phyloP scores from a whole-genome alignment of 2,113 vertebrate species.

The Tenebrosternarchus preto region DNA sequence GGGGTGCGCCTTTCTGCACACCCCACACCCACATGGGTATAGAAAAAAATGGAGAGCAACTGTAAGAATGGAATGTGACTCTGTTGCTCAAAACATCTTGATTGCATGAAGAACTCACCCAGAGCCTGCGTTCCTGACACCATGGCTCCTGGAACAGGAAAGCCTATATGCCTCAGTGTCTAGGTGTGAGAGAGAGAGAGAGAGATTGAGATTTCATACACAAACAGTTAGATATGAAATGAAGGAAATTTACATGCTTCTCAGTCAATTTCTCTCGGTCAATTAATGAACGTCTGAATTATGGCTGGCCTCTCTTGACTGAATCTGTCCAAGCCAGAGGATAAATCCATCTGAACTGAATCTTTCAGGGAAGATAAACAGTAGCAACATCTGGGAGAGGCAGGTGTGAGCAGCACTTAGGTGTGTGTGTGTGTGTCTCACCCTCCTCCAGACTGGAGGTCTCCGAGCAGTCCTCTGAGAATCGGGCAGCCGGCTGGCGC shows the following conservation, averaged over 20 bases:
- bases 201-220: background rate
- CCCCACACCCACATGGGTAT: background rate
- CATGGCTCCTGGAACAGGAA: slow-evolving; percentile 65
- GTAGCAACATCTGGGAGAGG: background rate
- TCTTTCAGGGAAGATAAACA: background rate
- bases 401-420: background rate
- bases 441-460: slow-evolving; percentile 57
- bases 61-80: background rate
- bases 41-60: background rate
- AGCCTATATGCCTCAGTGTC: slow-evolving; percentile 75
- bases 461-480: slow-evolving; percentile 55
- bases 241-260: no score
- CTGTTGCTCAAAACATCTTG: background rate
- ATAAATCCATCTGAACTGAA: background rate
- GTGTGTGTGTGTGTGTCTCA: slow-evolving; percentile 24
- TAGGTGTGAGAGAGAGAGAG: slow-evolving; percentile 53
- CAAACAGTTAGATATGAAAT: background rate
- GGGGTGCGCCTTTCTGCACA: slow-evolving; percentile 52
- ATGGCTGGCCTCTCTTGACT: background rate
- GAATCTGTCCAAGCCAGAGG: background rate
- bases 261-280: background rate
- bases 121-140: slow-evolving; percentile 70
- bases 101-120: slow-evolving; percentile 65
- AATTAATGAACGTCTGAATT: background rate
- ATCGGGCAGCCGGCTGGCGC: slow-evolving; percentile 40